A percentile compares a stretch with the other conserved stretches of the same genome.
These are phyloP conservation scores for Villa cingulata DNA, from an alignment of 2,888 invertebrate species.

Conservation along the genomic window DNA sequence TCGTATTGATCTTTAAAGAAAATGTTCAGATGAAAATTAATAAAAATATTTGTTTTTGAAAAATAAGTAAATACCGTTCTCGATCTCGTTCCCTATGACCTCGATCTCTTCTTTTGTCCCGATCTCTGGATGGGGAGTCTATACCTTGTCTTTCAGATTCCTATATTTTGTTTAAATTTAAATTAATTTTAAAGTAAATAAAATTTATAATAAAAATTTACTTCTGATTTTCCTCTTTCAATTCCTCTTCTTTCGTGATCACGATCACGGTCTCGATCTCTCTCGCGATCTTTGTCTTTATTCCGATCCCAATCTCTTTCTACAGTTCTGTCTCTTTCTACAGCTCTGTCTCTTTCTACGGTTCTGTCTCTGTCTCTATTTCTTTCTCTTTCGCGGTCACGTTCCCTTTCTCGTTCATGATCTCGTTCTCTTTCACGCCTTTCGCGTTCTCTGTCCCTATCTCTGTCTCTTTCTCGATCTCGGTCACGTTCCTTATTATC, in stretches of 20 bases:
- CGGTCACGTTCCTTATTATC: conserved; percentile 24
- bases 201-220: neutral
- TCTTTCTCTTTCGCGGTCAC: conserved; percentile 15
- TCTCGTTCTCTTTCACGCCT: conserved; percentile 37
- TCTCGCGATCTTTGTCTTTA: neutral
- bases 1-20: conserved; percentile 20
- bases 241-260: no score
- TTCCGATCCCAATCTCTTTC: conserved; percentile 6
- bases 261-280: conserved; percentile 1
- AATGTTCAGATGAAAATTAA: neutral
- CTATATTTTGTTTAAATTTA: no score
- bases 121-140: conserved; percentile 15
- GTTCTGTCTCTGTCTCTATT: conserved; percentile 22
- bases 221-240: conserved; percentile 41
- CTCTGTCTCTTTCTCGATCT: conserved; percentile 25
- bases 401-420: conserved; percentile 38
- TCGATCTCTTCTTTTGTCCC: conserved; percentile 24
- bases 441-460: conserved; percentile 9
- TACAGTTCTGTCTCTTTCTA: neutral
- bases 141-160: conserved; percentile 7
- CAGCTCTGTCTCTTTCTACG: conserved; percentile 12
- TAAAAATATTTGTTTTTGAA: neutral
- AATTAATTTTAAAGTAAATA: neutral
- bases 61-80: conserved; percentile 25
- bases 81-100: conserved; percentile 27